These are phyloP conservation scores for Enteromius thamalakanensis DNA, from an alignment of 2,797 vertebrate genomes.

Conservation along the genomic window DNA sequence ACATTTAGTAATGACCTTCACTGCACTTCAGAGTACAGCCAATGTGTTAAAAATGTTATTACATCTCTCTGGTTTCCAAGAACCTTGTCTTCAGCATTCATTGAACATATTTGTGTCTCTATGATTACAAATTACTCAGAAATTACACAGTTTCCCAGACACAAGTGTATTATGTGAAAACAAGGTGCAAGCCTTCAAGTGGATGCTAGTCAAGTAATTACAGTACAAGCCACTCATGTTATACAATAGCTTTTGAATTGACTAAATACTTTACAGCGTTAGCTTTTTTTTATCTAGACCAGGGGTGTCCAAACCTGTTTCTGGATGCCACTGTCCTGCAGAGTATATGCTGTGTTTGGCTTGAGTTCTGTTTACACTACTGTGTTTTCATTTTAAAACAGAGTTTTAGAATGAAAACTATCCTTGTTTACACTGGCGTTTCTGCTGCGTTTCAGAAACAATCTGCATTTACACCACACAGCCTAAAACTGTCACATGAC, in stretches of 20 bases:
- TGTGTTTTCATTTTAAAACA: no score
- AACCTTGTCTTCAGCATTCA: slow-evolving; percentile 7
- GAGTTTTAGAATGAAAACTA: no score
- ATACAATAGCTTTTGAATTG: background rate
- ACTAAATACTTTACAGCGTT: background rate
- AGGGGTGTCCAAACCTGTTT: background rate
- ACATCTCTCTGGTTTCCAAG: background rate
- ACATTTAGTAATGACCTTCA: slow-evolving; percentile 28
- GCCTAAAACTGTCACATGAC: no score
- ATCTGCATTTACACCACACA: no score
- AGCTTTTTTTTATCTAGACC: background rate
- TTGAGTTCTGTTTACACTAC: background rate
- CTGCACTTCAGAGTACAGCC: background rate
- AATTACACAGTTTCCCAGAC: background rate
- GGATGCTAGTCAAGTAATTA: background rate
- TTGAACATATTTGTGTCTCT: background rate
- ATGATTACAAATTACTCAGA: background rate
- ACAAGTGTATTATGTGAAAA: background rate
- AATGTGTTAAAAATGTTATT: background rate
- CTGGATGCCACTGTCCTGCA: background rate
- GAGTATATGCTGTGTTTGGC: background rate
- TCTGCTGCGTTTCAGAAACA: no score
- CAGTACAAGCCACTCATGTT: background rate
- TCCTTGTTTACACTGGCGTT: no score
- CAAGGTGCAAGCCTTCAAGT: background rate